Evolutionary conservation across 2,888 invertebrate species (phyloP).

Genomic region (Nephrotoma guestfalica): DNA sequence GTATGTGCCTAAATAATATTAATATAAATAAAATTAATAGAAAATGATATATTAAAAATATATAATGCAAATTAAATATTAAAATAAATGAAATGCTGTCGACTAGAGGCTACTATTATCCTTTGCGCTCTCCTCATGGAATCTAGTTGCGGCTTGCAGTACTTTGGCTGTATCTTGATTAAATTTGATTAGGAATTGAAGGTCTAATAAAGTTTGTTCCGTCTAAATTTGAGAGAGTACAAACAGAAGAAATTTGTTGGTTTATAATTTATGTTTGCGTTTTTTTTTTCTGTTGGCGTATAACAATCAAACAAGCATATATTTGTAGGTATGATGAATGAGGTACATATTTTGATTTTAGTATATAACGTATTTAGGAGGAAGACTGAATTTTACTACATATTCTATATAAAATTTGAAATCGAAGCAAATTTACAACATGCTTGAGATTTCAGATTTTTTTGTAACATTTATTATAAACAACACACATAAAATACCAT

Average conservation of each 20-base stretch:
- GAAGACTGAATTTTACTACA: background rate
- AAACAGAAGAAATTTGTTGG: background rate
- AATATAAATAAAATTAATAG: background rate
- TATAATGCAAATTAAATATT: background rate
- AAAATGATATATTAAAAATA: background rate
- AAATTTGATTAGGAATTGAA: constrained; percentile 42
- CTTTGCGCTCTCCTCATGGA: background rate
- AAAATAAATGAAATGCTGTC: background rate
- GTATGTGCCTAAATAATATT: background rate
- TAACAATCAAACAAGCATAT: background rate
- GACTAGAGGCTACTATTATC: background rate
- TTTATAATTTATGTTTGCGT: background rate
- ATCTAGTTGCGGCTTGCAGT: background rate
- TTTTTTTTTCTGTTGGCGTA: background rate
- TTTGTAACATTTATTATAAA: background rate
- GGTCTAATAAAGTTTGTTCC: constrained; percentile 59
- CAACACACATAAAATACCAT: background rate
- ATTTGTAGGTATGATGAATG: background rate
- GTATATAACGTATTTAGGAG: background rate
- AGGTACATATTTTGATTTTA: background rate
- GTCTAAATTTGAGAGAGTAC: constrained; percentile 36
- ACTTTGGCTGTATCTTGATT: constrained; percentile 6
- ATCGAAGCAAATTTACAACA: background rate
- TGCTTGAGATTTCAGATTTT: background rate
- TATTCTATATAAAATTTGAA: background rate